Evolutionary conservation across 2,888 invertebrate species (phyloP).

Genomic region (Aporophyla lueneburgensis): DNA sequence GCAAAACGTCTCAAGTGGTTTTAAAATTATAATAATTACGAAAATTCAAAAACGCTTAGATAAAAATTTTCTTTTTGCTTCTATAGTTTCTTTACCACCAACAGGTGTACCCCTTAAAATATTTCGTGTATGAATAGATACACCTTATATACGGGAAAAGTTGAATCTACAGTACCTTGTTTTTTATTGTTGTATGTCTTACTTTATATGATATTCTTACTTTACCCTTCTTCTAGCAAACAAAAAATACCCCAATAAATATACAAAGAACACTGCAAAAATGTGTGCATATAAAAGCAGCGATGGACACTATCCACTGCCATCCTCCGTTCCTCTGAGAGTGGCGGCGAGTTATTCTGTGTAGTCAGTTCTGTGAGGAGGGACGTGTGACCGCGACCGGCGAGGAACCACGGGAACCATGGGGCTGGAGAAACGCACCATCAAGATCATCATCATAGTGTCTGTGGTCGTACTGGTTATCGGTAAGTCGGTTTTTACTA

Average conservation of each 20-base stretch:
- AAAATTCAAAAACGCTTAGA: too few species aligned
- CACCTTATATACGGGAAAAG: too few species aligned
- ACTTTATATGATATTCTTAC: too few species aligned
- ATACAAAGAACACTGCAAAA: not conserved
- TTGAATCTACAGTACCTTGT: too few species aligned
- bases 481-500: slow-evolving; percentile 75
- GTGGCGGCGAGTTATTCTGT: slow-evolving; percentile 53
- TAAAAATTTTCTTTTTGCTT: too few species aligned
- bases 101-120: too few species aligned
- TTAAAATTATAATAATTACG: too few species aligned
- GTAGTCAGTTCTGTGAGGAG: slow-evolving; percentile 36
- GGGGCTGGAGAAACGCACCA: slow-evolving; percentile 85
- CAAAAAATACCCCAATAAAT: not conserved
- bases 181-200: too few species aligned
- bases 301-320: slow-evolving; percentile 72
- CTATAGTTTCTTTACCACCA: too few species aligned
- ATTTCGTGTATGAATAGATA: too few species aligned
- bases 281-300: slow-evolving; percentile 31
- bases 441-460: slow-evolving; percentile 84
- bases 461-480: slow-evolving; percentile 79
- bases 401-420: slow-evolving; percentile 64
- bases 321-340: slow-evolving; percentile 54
- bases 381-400: slow-evolving; percentile 45
- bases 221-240: not conserved
- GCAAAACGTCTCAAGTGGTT: too few species aligned